These are phyloP conservation scores for Squalus acanthias DNA, from an alignment of 2,797 vertebrate genomes.

Conservation along the genomic window DNA sequence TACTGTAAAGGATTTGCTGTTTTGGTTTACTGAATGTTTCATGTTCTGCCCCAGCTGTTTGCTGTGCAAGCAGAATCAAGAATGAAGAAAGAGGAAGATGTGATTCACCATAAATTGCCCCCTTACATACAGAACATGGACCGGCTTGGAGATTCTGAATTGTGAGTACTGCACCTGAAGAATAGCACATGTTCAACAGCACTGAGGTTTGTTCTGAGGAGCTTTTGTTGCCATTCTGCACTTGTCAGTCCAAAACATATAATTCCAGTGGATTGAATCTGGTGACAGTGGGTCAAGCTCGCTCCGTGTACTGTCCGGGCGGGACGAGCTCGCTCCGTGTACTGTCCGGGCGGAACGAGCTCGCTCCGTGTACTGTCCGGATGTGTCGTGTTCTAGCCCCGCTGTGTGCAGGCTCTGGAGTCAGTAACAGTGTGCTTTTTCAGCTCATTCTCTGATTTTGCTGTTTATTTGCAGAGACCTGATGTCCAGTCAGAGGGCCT, in stretches of 20 bases:
- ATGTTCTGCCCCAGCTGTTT: slow-evolving; percentile 68
- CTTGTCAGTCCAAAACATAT: not conserved
- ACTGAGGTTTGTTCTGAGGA: not conserved
- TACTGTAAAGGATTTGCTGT: not conserved
- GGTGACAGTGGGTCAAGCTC: not conserved
- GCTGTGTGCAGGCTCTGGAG: not conserved
- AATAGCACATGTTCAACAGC: not conserved
- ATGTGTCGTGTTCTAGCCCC: not conserved
- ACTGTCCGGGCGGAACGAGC: too few species aligned
- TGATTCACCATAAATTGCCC: slow-evolving; percentile 81
- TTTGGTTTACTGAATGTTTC: not conserved
- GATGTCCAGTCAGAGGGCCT: slow-evolving; percentile 74
- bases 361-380: too few species aligned
- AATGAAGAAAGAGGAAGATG: slow-evolving; percentile 65
- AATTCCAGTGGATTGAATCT: not conserved
- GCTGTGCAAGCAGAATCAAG: slow-evolving; percentile 77
- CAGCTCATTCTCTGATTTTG: not conserved
- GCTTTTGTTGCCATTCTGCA: not conserved
- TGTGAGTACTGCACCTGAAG: slow-evolving; percentile 66
- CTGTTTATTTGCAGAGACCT: slow-evolving; percentile 68
- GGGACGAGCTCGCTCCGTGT: too few species aligned
- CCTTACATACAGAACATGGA: slow-evolving; percentile 92
- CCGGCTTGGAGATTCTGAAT: slow-evolving; percentile 89
- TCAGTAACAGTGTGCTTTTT: not conserved
- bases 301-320: too few species aligned